phyloP scores from a whole-genome alignment of 2,797 vertebrate species.

The Gila robusta region DNA sequence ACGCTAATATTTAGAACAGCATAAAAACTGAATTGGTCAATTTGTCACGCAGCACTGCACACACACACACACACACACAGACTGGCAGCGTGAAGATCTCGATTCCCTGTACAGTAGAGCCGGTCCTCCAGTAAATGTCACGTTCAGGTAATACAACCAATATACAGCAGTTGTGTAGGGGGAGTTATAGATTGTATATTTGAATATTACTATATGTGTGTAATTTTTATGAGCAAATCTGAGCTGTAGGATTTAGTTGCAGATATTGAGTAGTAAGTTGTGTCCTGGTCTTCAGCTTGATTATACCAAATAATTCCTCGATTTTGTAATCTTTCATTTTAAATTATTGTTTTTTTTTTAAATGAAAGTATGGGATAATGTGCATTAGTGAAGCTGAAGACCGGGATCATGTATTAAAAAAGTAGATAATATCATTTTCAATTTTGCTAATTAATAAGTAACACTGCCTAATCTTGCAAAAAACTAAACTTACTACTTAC shows the following conservation, averaged over 20 bases:
- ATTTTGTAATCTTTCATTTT: not conserved
- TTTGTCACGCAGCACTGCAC: slow-evolving; percentile 15
- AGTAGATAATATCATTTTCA: no score
- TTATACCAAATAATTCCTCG: not conserved
- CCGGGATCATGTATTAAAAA: not conserved
- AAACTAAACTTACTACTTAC: not conserved
- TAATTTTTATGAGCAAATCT: not conserved
- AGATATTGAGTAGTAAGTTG: not conserved
- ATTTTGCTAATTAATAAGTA: no score
- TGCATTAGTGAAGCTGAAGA: not conserved
- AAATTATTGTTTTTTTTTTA: not conserved
- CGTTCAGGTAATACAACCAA: not conserved
- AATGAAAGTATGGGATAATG: not conserved
- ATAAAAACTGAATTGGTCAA: not conserved
- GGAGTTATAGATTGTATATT: not conserved
- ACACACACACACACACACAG: slow-evolving; percentile 13
- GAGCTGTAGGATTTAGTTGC: not conserved
- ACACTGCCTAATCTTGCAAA: not conserved
- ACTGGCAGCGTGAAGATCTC: not conserved
- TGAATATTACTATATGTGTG: not conserved
- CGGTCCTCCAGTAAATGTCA: not conserved
- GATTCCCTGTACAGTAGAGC: not conserved
- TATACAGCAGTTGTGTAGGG: not conserved
- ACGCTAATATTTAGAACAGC: slow-evolving; percentile 2
- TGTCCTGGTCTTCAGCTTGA: not conserved